phyloP scores from a whole-genome alignment of 1,140 invertebrate species.

The Bombus superbus region DNA sequence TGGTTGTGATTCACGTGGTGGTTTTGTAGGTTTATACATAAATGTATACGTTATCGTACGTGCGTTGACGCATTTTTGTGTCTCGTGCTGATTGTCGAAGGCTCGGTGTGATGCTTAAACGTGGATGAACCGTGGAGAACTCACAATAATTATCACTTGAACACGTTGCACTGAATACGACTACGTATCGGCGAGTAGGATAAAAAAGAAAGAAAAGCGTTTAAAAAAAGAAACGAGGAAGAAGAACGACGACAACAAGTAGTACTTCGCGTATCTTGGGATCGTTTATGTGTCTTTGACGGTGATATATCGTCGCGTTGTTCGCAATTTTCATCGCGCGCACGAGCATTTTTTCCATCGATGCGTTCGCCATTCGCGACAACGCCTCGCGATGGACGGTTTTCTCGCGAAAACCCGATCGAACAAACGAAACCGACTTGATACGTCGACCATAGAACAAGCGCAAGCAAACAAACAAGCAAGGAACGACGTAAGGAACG shows the following conservation, averaged over 20 bases:
- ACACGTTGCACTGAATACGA: conserved; percentile 26
- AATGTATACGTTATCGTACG: background rate
- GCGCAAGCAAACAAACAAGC: background rate
- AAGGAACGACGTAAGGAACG: background rate
- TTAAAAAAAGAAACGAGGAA: background rate
- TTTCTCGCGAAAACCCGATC: background rate
- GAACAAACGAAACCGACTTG: background rate
- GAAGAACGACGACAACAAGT: background rate
- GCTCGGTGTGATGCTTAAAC: conserved; percentile 21
- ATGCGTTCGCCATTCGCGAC: background rate
- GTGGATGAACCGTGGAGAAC: conserved; percentile 22
- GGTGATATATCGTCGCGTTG: background rate
- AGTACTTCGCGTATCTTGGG: background rate
- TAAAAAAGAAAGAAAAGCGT: background rate
- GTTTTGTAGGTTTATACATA: conserved; percentile 9
- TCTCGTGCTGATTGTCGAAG: conserved; percentile 12
- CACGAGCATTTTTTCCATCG: background rate
- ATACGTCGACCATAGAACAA: background rate
- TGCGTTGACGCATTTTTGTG: background rate
- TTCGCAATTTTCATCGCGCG: background rate
- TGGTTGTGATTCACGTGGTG: conserved; percentile 31
- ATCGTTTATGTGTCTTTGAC: background rate
- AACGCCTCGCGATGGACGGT: background rate
- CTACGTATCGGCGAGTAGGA: background rate
- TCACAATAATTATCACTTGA: conserved; percentile 23